Evolutionary conservation across 2,797 vertebrate genomes (phyloP).

Genomic region (Aulostomus chinensis): DNA sequence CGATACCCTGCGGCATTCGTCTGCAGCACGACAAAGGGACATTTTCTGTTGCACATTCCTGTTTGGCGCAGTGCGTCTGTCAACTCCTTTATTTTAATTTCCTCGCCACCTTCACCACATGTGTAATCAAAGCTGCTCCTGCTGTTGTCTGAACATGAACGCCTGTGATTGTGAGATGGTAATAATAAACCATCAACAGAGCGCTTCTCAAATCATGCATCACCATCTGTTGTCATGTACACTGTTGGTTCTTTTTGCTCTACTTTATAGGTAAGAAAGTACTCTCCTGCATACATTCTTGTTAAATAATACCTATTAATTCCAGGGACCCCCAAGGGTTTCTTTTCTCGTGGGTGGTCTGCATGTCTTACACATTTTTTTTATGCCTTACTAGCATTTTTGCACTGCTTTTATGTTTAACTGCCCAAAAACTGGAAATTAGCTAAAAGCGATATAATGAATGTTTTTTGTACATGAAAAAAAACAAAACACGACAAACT

Average conservation of each 20-base stretch:
- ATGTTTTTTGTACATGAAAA: too few species aligned
- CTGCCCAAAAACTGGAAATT: too few species aligned
- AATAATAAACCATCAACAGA: constrained; percentile 15
- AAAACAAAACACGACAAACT: too few species aligned
- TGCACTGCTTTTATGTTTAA: too few species aligned
- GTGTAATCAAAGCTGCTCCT: constrained; percentile 55
- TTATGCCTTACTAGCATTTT: not conserved
- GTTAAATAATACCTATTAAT: constrained; percentile 33
- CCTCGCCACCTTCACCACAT: constrained; percentile 37
- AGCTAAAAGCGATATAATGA: too few species aligned
- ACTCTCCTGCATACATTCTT: constrained; percentile 27
- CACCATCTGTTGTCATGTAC: constrained; percentile 37
- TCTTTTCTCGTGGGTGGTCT: constrained; percentile 57
- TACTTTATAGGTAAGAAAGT: not conserved
- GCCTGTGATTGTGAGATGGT: constrained; percentile 3
- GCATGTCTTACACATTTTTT: not conserved
- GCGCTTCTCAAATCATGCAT: constrained; percentile 8
- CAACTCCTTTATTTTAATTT: constrained; percentile 48
- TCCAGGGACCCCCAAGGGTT: constrained; percentile 18
- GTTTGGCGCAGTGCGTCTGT: constrained; percentile 33
- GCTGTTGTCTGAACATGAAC: constrained; percentile 59
- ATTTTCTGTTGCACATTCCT: constrained; percentile 32
- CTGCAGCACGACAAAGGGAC: constrained; percentile 24
- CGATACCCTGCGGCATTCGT: constrained; percentile 4
- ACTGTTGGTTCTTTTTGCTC: constrained; percentile 11